Base-by-base conservation (phyloP, 2,113 vertebrate species). In the Ameiurus melas region DNA sequence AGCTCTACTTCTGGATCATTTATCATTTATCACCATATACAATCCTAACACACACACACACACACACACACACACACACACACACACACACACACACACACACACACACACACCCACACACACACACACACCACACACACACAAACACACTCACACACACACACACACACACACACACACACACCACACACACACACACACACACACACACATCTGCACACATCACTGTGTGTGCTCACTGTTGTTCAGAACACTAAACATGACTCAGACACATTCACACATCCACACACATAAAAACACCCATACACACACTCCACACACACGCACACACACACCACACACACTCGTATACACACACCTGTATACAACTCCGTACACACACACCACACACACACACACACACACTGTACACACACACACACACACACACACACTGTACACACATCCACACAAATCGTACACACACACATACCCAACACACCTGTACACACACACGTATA, bases 111-210 rank as follows among this genome's bases (percentile, higher is more conserved):
- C n/a, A n/a, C n/a, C n/a, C n/a, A n/a, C n/a, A n/a, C n/a, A n/a
- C n/a, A n/a, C n/a, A n/a, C n/a, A n/a, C n/a, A n/a, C n/a, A n/a
- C n/a, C n/a, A n/a, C n/a, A n/a, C n/a, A n/a, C n/a, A n/a, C n/a
- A n/a, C n/a, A n/a, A 47, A n/a, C 27, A 66, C 64, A 66, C 64
- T n/a, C 27, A 66, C 27, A 66, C 64, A 66, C 64, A 68, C 64
- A 70, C 68, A 70, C 68, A 70, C 68, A 70, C n/a, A 70, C 14
- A 33, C 66, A 70, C n/a, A 33, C n/a, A 70, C n/a, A n/a, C 27
- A 66, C 64, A 66, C 64, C n/a, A 66, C 27, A 66, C 27, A 66
- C 64, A 66, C 64, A 68, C 64, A 70, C 68, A 70, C 68, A 70
- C 68, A 70, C n/a, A 70, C 14, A 33, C 66, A 70, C n/a, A 33